These are phyloP conservation scores for Dolichallabes microphthalmus DNA, from an alignment of 2,113 vertebrate genomes.

Conservation along the genomic window DNA sequence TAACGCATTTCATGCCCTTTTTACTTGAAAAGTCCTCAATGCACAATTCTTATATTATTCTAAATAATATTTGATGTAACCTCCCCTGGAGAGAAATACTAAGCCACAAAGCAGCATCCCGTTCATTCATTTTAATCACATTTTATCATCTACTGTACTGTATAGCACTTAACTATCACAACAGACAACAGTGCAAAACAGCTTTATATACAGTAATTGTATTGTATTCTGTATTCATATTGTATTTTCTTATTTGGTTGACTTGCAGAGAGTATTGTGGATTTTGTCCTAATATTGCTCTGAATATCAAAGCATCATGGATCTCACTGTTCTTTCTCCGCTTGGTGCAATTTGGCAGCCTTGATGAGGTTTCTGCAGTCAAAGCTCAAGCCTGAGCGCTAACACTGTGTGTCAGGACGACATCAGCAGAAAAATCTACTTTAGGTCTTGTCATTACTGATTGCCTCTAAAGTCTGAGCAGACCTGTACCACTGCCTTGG, in stretches of 20 bases:
- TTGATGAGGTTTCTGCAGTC: background rate
- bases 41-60: background rate
- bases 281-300: slow-evolving; percentile 2
- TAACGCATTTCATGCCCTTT: background rate
- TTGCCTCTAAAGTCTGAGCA: slow-evolving; percentile 15
- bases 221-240: background rate
- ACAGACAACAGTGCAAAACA: background rate
- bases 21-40: background rate
- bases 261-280: background rate
- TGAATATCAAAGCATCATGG: background rate
- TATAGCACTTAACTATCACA: background rate
- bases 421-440: slow-evolving; percentile 39
- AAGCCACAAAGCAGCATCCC: background rate
- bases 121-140: background rate
- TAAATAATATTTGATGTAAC: background rate
- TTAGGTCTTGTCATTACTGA: slow-evolving; percentile 27
- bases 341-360: background rate
- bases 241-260: background rate
- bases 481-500: background rate
- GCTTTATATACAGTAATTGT: background rate
- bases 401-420: slow-evolving; percentile 15
- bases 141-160: background rate
- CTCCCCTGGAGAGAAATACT: background rate
- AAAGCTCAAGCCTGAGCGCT: background rate
- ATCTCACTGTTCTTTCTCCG: slow-evolving; percentile 7